Evolutionary conservation across 2,113 vertebrate species (phyloP).

Genomic region (Pygoscelis antarcticus): DNA sequence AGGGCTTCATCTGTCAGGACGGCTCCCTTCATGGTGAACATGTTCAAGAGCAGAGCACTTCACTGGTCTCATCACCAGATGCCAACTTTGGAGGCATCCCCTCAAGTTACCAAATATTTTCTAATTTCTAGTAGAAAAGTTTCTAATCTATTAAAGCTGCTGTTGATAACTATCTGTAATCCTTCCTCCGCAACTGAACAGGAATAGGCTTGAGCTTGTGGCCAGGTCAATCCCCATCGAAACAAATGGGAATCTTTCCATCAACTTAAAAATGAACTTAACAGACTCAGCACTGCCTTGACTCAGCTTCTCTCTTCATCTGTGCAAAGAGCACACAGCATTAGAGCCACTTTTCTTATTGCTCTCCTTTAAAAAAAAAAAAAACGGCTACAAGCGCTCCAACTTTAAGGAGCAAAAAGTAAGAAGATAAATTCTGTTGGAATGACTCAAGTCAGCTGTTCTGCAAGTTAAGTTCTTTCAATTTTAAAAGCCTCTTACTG

Average conservation of each 20-base stretch:
- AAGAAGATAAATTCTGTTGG: not conserved
- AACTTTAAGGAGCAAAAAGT: not conserved
- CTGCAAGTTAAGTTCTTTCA: not conserved
- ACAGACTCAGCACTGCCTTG: not conserved
- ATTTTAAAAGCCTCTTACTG: not conserved
- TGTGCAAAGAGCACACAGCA: not conserved
- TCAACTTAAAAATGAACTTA: not conserved
- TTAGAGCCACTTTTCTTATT: not conserved
- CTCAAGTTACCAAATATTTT: not conserved
- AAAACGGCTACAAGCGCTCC: not conserved
- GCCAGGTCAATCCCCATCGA: not conserved
- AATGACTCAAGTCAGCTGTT: conserved; percentile 20
- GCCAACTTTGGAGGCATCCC: not conserved
- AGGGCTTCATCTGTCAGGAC: not conserved
- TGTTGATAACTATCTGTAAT: not conserved
- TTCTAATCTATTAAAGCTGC: not conserved
- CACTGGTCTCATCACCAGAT: too few species aligned
- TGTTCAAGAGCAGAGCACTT: not conserved
- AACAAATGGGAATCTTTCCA: not conserved
- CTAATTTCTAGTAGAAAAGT: not conserved
- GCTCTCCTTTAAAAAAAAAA: not conserved
- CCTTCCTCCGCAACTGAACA: not conserved
- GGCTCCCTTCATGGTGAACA: fast-evolving
- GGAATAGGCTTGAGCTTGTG: not conserved
- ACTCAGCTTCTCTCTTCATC: not conserved